Evolutionary conservation across 1,140 invertebrate genomes (phyloP).

Genomic region (Drosophila takahashii): DNA sequence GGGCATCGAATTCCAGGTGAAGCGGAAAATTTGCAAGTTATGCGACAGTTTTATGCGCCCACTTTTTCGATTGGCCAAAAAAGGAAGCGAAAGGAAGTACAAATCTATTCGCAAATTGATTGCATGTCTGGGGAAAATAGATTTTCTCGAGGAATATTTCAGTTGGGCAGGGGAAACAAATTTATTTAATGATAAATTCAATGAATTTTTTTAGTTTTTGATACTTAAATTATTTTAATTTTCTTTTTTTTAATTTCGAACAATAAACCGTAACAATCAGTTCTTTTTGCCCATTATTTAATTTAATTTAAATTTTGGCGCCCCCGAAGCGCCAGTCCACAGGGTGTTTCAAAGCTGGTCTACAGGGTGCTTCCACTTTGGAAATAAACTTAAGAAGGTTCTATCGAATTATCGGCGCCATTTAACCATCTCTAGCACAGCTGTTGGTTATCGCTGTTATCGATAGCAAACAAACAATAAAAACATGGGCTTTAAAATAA

Average conservation of each 20-base stretch:
- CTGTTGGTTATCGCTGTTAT: constrained; percentile 10
- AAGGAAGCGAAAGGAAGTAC: neutral
- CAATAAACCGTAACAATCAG: too few species aligned
- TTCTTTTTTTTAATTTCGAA: too few species aligned
- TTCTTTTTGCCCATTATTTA: too few species aligned
- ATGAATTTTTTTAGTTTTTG: too few species aligned
- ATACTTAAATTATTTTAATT: too few species aligned
- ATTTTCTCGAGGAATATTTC: neutral
- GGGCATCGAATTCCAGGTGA: constrained; percentile 68
- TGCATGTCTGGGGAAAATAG: constrained; percentile 1
- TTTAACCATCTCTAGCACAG: neutral
- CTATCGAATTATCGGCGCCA: neutral
- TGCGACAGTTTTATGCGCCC: constrained; percentile 62
- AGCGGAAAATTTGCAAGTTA: constrained; percentile 80
- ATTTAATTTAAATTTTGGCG: too few species aligned
- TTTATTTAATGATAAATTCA: neutral
- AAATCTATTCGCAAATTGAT: constrained; percentile 56
- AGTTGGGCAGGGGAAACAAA: neutral
- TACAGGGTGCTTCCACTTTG: too few species aligned
- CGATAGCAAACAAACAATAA: constrained; percentile 30
- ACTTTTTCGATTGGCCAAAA: constrained; percentile 17
- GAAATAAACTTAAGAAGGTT: too few species aligned
- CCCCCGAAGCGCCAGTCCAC: too few species aligned
- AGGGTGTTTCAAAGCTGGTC: too few species aligned
- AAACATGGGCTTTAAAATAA: neutral